phyloP scores from a whole-genome alignment of 2,888 invertebrate genomes.

The Heliconius sara region DNA sequence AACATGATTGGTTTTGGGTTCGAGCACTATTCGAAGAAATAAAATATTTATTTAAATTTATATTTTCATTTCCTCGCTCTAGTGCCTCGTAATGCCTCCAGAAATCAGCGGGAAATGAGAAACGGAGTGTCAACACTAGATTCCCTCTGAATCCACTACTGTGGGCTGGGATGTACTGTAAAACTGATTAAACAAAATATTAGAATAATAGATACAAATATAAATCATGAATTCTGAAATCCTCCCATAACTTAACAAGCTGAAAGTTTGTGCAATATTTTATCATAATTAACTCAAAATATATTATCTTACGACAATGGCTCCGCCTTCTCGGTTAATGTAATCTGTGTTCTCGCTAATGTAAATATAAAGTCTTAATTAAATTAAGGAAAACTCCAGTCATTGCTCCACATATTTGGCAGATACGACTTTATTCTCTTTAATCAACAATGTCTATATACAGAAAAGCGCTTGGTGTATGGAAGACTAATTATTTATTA shows the following conservation, averaged over 20 bases:
- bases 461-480: background rate
- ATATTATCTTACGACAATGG: conserved; percentile 25
- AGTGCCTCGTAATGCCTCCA: too few relatives aligned
- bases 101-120: too few relatives aligned
- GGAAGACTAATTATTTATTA: background rate
- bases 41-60: too few relatives aligned
- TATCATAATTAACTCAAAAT: conserved; percentile 35
- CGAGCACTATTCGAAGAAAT: too few relatives aligned
- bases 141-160: too few relatives aligned
- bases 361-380: conserved; percentile 32
- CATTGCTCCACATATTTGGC: conserved; percentile 18
- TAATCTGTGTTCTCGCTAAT: conserved; percentile 32
- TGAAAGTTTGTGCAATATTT: conserved; percentile 31
- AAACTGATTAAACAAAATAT: too few relatives aligned
- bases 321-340: conserved; percentile 21
- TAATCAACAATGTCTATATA: conserved; percentile 12
- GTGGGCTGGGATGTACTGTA: too few relatives aligned
- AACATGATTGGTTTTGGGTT: too few relatives aligned
- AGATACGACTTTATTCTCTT: conserved; percentile 23
- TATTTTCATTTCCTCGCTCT: too few relatives aligned
- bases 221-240: conserved; percentile 14
- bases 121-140: too few relatives aligned
- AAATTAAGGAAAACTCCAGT: conserved; percentile 28
- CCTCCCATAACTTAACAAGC: conserved; percentile 16
- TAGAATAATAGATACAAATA: background rate